These are phyloP conservation scores for Bryconaethiops microstoma DNA, from an alignment of 2,797 vertebrate species.

Conservation along the genomic window DNA sequence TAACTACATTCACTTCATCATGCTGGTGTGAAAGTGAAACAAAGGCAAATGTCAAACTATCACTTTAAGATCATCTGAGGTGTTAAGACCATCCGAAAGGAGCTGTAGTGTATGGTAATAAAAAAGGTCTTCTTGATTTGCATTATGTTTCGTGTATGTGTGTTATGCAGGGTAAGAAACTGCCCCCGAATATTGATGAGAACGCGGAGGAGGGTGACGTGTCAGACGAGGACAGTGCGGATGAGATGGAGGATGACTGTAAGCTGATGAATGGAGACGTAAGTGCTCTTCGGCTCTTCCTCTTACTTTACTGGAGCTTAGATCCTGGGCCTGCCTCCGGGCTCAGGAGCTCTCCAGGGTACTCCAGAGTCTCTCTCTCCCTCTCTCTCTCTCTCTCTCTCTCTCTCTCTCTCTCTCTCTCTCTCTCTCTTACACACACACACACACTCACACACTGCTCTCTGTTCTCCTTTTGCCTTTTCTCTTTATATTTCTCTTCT, in stretches of 20 bases:
- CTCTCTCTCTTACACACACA: too few relatives aligned
- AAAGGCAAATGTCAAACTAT: too few relatives aligned
- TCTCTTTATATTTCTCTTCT: neutral
- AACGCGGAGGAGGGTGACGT: constrained; percentile 95
- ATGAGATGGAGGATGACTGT: constrained; percentile 97
- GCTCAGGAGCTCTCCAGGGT: constrained; percentile 3
- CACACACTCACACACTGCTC: too few relatives aligned
- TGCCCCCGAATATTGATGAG: constrained; percentile 90
- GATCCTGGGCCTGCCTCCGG: neutral
- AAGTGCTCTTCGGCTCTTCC: constrained; percentile 63
- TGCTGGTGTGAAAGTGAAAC: too few relatives aligned
- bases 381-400: too few relatives aligned
- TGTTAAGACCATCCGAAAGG: too few relatives aligned
- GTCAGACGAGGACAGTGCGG: constrained; percentile 96
- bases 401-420: neutral
- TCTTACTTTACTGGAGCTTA: neutral
- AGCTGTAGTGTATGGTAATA: too few relatives aligned
- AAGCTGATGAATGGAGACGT: constrained; percentile 97
- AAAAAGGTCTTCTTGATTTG: too few relatives aligned
- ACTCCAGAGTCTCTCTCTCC: neutral
- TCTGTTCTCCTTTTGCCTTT: neutral
- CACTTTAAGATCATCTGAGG: too few relatives aligned
- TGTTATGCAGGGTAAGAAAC: constrained; percentile 89
- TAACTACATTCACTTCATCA: too few relatives aligned
- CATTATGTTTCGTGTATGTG: neutral